These are phyloP conservation scores for Heliconius himera DNA, from an alignment of 1,140 invertebrate genomes.

Conservation along the genomic window DNA sequence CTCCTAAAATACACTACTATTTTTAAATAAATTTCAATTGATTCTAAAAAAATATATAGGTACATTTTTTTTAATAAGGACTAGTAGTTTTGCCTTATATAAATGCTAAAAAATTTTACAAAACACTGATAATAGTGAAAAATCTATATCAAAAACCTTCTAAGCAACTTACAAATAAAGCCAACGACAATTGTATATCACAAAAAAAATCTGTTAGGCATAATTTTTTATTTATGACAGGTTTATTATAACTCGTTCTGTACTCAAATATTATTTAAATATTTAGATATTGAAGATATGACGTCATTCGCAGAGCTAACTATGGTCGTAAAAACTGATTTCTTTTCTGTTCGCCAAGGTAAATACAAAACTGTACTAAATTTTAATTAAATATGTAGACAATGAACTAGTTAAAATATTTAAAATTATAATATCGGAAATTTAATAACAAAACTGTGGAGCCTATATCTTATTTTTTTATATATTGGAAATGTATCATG, in stretches of 20 bases:
- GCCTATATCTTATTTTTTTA: too few species aligned
- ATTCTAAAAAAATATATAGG: too few species aligned
- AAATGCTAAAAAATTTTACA: not conserved
- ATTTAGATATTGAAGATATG: not conserved
- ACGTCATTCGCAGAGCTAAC: not conserved
- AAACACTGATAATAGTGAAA: not conserved
- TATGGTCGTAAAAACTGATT: not conserved
- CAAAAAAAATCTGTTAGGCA: not conserved
- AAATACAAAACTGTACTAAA: too few species aligned
- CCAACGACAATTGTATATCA: too few species aligned
- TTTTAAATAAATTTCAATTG: not conserved
- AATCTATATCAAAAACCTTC: too few species aligned
- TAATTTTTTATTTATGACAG: not conserved
- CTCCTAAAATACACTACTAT: not conserved
- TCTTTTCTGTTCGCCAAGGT: not conserved
- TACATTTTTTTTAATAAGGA: not conserved
- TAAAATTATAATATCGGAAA: too few species aligned
- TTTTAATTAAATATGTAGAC: too few species aligned
- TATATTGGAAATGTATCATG: too few species aligned
- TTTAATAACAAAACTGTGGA: too few species aligned
- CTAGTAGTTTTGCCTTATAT: not conserved
- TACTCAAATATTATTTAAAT: not conserved
- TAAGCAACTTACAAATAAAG: too few species aligned
- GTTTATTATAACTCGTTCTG: not conserved
- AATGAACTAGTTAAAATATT: too few species aligned